Evolutionary conservation across 1,140 invertebrate species (phyloP).

Genomic region (Leguminivora glycinivorella): DNA sequence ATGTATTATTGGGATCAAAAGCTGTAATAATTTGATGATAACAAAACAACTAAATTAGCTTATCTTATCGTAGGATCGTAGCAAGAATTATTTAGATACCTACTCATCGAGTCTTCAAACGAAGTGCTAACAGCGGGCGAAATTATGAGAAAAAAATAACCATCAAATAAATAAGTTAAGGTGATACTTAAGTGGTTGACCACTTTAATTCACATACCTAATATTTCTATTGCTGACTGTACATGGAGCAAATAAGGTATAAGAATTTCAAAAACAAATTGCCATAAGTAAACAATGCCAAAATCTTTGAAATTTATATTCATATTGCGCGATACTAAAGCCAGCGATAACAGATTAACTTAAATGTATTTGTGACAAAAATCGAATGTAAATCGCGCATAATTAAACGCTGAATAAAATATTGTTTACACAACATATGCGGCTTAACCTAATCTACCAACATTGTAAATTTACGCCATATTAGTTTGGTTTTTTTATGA

Average conservation of each 20-base stretch:
- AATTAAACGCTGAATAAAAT: neutral
- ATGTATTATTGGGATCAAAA: too few relatives aligned
- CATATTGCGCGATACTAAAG: neutral
- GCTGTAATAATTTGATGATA: too few relatives aligned
- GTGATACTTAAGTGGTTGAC: too few relatives aligned
- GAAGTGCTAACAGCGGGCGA: too few relatives aligned
- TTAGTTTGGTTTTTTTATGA: neutral
- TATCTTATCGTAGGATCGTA: too few relatives aligned
- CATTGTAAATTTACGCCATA: neutral
- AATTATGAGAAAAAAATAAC: too few relatives aligned
- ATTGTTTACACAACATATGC: conserved; percentile 17
- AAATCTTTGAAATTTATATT: neutral
- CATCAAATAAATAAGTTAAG: too few relatives aligned
- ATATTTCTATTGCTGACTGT: neutral
- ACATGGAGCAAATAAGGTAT: neutral
- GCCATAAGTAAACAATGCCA: neutral
- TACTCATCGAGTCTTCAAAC: too few relatives aligned
- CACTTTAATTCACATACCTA: too few relatives aligned
- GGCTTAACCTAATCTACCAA: neutral
- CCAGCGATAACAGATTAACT: neutral
- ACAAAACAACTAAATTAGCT: neutral
- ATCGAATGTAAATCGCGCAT: neutral
- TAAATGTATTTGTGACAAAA: neutral
- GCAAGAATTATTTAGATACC: neutral
- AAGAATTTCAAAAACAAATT: neutral